Percentiles rank a stretch among this genome's conserved stretches.
These are phyloP conservation scores for Spilogale gracilis DNA, from an alignment of 2,113 vertebrate genomes.

Conservation along the genomic window DNA sequence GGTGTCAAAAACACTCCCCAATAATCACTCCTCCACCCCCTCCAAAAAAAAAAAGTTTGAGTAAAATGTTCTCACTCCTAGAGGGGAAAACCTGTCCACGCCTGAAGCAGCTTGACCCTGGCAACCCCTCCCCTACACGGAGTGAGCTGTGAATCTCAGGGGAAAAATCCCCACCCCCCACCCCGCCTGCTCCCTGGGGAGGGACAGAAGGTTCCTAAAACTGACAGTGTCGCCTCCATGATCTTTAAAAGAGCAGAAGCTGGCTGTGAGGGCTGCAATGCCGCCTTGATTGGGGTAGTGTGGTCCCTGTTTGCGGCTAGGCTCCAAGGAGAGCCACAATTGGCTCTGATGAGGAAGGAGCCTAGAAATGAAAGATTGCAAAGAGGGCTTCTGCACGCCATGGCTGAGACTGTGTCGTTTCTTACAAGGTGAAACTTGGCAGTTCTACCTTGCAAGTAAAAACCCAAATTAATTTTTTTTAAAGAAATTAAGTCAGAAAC, in stretches of 20 bases:
- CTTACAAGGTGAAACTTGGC: slow-evolving; percentile 83
- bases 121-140: neutral
- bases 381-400: slow-evolving; percentile 70
- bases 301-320: slow-evolving; percentile 72
- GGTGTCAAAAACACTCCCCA: slow-evolving; percentile 65
- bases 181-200: slow-evolving; percentile 70
- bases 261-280: slow-evolving; percentile 79
- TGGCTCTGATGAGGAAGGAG: slow-evolving; percentile 75
- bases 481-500: slow-evolving; percentile 84
- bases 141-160: slow-evolving; percentile 27
- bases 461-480: slow-evolving; percentile 83
- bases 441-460: slow-evolving; percentile 83
- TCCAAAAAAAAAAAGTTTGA: slow-evolving; percentile 52
- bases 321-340: slow-evolving; percentile 75
- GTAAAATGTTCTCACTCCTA: slow-evolving; percentile 71
- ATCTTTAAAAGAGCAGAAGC: slow-evolving; percentile 85
- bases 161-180: neutral
- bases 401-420: slow-evolving; percentile 76
- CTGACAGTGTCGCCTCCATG: slow-evolving; percentile 75
- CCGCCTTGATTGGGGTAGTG: slow-evolving; percentile 61
- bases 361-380: slow-evolving; percentile 62
- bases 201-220: slow-evolving; percentile 77
- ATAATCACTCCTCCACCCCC: neutral
- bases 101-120: slow-evolving; percentile 63
- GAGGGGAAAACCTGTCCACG: slow-evolving; percentile 78